A percentile compares a stretch with the other conserved stretches of the same genome.
Conservation (phyloP, 2,797 vertebrate genomes). For the Phylloscopus collybita region DNA sequence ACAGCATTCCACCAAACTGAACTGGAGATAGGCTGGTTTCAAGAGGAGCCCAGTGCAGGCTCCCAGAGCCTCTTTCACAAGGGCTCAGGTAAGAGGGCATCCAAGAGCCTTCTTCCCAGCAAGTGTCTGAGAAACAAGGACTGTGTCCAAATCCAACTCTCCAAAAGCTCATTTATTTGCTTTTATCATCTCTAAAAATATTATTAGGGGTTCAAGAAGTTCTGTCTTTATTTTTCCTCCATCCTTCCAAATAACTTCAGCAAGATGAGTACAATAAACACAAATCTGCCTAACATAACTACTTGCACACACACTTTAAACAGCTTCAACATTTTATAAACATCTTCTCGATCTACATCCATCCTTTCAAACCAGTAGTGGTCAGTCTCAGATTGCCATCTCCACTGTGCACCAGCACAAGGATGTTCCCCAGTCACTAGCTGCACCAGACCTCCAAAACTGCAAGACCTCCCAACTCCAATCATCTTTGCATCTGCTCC, state of each 20-base stretch:
- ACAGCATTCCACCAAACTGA: constrained; percentile 16
- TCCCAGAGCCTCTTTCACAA: not conserved
- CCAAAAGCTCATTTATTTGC: not conserved
- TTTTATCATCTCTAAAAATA: not conserved
- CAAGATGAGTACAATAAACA: not conserved
- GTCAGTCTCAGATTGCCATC: not conserved
- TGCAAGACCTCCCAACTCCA: not conserved
- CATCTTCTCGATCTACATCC: not conserved
- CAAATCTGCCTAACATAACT: not conserved
- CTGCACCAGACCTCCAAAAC: not conserved
- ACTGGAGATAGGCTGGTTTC: not conserved
- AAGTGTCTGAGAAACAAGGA: not conserved
- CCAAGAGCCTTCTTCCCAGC: not conserved
- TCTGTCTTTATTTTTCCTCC: not conserved
- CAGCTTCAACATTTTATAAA: not conserved
- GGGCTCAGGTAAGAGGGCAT: not conserved
- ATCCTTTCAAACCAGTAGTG: not conserved
- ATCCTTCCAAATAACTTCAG: not conserved
- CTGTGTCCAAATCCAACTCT: not conserved
- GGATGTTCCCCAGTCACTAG: not conserved
- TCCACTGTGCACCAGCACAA: not conserved
- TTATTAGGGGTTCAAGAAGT: not conserved
- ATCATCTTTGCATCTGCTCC: not conserved
- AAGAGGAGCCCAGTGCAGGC: not conserved
- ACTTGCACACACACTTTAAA: not conserved